These are phyloP conservation scores for Drosophila phalerata DNA, from an alignment of 2,888 invertebrate genomes.

Conservation along the genomic window DNA sequence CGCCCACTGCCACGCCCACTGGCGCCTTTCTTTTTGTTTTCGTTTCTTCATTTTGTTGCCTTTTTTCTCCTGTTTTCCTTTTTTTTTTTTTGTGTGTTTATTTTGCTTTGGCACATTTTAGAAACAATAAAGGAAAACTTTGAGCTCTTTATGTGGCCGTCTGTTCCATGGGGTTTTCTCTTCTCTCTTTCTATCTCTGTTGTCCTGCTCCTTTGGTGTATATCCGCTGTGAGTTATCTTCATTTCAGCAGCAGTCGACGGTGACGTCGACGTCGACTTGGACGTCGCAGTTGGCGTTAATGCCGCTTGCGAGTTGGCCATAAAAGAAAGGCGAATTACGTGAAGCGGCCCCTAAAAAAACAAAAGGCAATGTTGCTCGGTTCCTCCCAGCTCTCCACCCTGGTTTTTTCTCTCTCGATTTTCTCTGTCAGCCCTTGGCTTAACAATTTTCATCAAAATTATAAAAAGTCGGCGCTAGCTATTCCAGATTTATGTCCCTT, in stretches of 20 bases:
- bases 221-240: conserved; percentile 55
- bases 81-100: conserved; percentile 57
- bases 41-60: conserved; percentile 4
- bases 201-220: conserved; percentile 4
- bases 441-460: conserved; percentile 41
- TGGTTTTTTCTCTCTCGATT: not conserved
- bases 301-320: conserved; percentile 39
- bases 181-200: not conserved
- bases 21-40: not conserved
- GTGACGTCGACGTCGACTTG: no score
- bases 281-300: conserved; percentile 1
- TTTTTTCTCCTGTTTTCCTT: not conserved
- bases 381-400: no score
- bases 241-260: conserved; percentile 33
- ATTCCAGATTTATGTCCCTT: not conserved
- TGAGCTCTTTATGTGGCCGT: conserved; percentile 68
- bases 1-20: conserved; percentile 21
- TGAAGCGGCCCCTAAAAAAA: conserved; percentile 54
- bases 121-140: conserved; percentile 79
- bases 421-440: conserved; percentile 6
- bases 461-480: conserved; percentile 40
- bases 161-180: conserved; percentile 24
- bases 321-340: conserved; percentile 66
- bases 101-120: conserved; percentile 75
- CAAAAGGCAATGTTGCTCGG: conserved; percentile 55